phyloP scores from a whole-genome alignment of 2,888 invertebrate species.

The Subacronicta megacephala region DNA sequence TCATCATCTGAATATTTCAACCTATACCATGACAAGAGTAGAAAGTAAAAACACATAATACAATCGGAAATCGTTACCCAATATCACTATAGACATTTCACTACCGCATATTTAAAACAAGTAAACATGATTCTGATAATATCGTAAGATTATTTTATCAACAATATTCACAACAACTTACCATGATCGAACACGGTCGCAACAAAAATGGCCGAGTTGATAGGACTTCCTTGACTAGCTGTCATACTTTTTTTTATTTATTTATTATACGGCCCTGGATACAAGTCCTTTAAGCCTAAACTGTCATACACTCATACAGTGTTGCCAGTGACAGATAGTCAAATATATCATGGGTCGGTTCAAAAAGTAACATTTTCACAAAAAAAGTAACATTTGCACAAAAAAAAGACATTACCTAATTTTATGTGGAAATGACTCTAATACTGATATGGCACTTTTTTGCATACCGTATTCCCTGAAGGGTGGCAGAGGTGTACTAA shows the following conservation, averaged over 20 bases:
- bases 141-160: conserved; percentile 26
- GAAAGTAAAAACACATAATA: not conserved
- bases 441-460: too few species aligned
- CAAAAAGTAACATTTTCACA: too few species aligned
- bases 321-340: too few species aligned
- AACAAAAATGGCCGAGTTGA: conserved; percentile 82
- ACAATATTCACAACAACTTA: conserved; percentile 59
- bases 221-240: conserved; percentile 2
- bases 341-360: too few species aligned
- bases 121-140: not conserved
- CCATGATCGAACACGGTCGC: conserved; percentile 81
- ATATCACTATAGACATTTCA: not conserved
- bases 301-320: too few species aligned
- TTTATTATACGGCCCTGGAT: too few species aligned
- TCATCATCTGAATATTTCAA: conserved; percentile 92
- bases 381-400: too few species aligned
- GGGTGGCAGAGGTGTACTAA: too few species aligned
- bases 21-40: not conserved
- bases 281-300: too few species aligned
- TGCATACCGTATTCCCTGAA: too few species aligned
- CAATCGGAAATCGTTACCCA: not conserved
- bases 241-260: conserved; percentile 2
- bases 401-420: too few species aligned
- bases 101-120: not conserved
- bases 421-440: too few species aligned